Evolutionary conservation across 92 coral and sea anemone species (phyloP), one percentile per base, ranked within the genome.

Genomic region (Zoanthus sansibaricus): DNA sequence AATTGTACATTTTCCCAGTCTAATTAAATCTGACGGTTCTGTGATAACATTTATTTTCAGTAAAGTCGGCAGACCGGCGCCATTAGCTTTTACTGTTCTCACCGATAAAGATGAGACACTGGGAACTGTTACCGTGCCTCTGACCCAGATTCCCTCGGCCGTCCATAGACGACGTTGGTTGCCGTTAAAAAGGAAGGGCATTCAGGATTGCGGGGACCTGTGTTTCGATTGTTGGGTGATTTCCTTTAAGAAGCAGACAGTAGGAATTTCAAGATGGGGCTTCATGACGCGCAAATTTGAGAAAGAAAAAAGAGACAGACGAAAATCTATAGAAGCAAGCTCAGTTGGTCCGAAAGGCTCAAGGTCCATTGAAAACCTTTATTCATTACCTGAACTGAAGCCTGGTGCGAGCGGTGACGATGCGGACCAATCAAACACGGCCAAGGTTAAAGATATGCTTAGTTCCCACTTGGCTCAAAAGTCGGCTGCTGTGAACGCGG

Each of bases 111-210:
- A 97, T 9, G 98, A 97, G 20, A 51, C 92, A 0, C 90, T 97
- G 1, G 99, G 99, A 3, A 88, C 92, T 33, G 88, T 94, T 0
- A 90, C 92, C 21, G 84, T 97, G 10, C 98, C 98, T 18, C 94
- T 97, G 13, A 88, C 94, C 77, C 95, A 94, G 87, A 76, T 97
- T 48, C 98, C 99, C 42, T 94, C 99, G 48, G 98, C 94, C 6
- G 98, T 98, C 1, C 99, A 95, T 76, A 92, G 95, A 32, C 94
- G 99, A 30, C 91, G 99, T 42, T 97, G 99, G 99, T 77, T 95
- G 90, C 98, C 99, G 58, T 86, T 97, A 77, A 90, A 91, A 44
- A 86, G 69, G 77, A 95, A 91, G 90, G 88, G 94, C 18, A 88
- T 89, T 30, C 94, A 88, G 25, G 94, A 94, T 3, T 93, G 88